phyloP scores from a whole-genome alignment of 1,140 invertebrate species.

The Lethrus apterus region DNA sequence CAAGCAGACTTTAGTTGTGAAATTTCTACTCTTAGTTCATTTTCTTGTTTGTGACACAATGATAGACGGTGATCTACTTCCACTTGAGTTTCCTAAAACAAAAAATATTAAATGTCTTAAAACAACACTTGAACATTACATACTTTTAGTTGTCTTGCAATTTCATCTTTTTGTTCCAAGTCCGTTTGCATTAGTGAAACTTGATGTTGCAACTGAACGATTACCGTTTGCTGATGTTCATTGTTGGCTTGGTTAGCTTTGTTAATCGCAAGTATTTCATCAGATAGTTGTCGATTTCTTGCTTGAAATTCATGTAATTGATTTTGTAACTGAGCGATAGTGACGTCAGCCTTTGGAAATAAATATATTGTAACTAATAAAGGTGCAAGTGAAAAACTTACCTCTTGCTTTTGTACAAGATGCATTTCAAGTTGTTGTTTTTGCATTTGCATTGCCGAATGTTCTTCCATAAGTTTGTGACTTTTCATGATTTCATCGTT shows the following conservation, averaged over 20 bases:
- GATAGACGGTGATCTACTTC: constrained; percentile 50
- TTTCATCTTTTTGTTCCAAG: constrained; percentile 44
- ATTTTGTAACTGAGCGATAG: constrained; percentile 45
- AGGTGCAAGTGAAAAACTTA: constrained; percentile 10
- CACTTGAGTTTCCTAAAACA: constrained; percentile 34
- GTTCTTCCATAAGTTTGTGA: constrained; percentile 49
- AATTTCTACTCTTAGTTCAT: constrained; percentile 25
- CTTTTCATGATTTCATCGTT: constrained; percentile 50
- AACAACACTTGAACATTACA: constrained; percentile 8
- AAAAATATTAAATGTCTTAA: background rate
- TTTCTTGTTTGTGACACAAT: constrained; percentile 34
- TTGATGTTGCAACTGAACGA: constrained; percentile 35
- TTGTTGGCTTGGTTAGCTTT: constrained; percentile 42
- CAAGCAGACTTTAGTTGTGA: constrained; percentile 35
- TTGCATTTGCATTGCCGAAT: constrained; percentile 46
- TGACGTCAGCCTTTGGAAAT: constrained; percentile 29
- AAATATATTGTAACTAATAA: too few relatives aligned
- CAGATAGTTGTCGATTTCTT: constrained; percentile 40
- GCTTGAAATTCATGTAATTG: constrained; percentile 46
- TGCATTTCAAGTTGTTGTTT: constrained; percentile 49
- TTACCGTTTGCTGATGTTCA: constrained; percentile 36
- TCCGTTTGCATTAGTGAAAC: constrained; percentile 15
- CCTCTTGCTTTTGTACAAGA: constrained; percentile 37
- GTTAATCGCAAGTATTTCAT: constrained; percentile 46
- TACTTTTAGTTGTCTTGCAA: constrained; percentile 53